These are phyloP conservation scores for Clunio marinus DNA, from an alignment of 2,888 invertebrate genomes.

Conservation along the genomic window DNA sequence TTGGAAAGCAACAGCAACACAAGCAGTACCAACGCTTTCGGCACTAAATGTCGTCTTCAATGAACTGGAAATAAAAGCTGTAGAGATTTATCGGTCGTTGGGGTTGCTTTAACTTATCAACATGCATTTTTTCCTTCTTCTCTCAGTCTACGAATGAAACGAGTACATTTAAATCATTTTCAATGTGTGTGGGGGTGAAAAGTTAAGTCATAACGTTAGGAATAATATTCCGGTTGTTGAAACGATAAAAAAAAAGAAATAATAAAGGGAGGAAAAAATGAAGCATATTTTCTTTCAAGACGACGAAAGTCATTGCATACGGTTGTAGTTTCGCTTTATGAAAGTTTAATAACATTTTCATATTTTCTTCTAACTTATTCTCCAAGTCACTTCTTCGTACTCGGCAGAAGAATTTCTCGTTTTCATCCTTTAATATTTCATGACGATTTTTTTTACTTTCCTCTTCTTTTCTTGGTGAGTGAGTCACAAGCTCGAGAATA, in stretches of 20 bases:
- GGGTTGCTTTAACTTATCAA: neutral
- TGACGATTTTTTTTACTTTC: too few species aligned
- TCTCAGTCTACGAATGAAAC: too few species aligned
- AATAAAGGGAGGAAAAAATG: neutral
- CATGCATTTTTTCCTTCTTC: neutral
- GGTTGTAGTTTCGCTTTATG: constrained; percentile 17
- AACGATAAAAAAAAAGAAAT: neutral
- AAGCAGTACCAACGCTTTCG: too few species aligned
- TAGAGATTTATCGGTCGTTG: constrained; percentile 8
- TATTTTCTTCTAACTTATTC: too few species aligned
- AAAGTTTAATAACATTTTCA: constrained; percentile 25
- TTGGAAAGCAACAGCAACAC: too few species aligned
- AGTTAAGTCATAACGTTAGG: too few species aligned
- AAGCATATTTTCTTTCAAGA: neutral
- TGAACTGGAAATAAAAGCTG: constrained; percentile 13
- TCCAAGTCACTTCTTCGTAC: too few species aligned
- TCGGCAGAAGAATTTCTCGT: constrained; percentile 1
- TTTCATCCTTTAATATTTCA: constrained; percentile 5
- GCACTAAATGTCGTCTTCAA: constrained; percentile 1
- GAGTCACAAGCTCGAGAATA: neutral
- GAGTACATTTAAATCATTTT: neutral
- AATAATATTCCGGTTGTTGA: neutral
- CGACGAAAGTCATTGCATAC: constrained; percentile 6
- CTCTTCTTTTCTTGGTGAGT: neutral
- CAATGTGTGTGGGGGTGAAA: neutral